Evolutionary conservation across 2,113 vertebrate genomes (phyloP).

Genomic region (Terrapene triunguis): DNA sequence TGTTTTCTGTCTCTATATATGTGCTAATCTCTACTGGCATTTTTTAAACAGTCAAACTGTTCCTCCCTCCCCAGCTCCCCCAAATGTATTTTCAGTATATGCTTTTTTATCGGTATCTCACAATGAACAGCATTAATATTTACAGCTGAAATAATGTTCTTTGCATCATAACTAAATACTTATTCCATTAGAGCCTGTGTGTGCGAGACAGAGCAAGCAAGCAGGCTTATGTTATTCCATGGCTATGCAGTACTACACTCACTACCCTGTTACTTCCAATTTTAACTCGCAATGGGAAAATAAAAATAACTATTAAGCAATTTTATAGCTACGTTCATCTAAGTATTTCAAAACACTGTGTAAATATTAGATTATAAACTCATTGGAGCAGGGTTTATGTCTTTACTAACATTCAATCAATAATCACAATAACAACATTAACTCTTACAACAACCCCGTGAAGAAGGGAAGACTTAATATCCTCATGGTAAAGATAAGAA

Average conservation of each 20-base stretch:
- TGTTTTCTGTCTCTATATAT: slow-evolving; percentile 24
- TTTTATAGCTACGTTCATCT: background rate
- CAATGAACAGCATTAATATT: background rate
- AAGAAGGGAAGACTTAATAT: background rate
- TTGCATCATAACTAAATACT: background rate
- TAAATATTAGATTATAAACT: slow-evolving; percentile 7
- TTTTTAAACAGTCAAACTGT: slow-evolving; percentile 19
- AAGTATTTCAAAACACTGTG: background rate
- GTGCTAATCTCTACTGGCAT: slow-evolving; percentile 30
- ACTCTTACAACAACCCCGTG: background rate
- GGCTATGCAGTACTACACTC: background rate
- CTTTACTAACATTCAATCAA: background rate
- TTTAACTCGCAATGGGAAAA: background rate
- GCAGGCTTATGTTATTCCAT: background rate
- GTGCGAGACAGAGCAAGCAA: background rate
- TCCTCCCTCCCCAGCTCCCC: background rate
- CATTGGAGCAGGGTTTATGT: background rate
- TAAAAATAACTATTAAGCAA: background rate
- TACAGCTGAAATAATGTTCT: background rate
- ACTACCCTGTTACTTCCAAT: background rate
- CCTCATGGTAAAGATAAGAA: background rate
- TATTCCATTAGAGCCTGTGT: background rate
- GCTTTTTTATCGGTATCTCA: background rate
- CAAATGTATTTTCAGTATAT: background rate
- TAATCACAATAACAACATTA: background rate